Percentiles rank a stretch among this genome's conserved stretches.
These are phyloP conservation scores for Mungos mungo DNA, from an alignment of 2,113 vertebrate species.

Conservation along the genomic window DNA sequence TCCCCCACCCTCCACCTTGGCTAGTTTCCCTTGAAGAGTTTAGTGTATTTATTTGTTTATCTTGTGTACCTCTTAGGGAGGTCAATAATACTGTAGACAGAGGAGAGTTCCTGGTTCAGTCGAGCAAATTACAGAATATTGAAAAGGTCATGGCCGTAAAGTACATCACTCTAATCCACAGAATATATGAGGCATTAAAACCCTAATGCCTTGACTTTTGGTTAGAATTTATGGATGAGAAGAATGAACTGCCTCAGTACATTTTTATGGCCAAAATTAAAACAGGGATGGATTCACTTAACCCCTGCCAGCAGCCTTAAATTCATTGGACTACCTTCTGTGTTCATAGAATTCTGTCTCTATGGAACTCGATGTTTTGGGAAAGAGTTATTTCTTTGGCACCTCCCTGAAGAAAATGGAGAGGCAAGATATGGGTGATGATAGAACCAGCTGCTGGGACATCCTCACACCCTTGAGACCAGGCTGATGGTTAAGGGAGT, in stretches of 20 bases:
- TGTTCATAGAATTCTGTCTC: not conserved
- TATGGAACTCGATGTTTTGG: not conserved
- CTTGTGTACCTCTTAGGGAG: not conserved
- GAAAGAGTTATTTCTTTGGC: not conserved
- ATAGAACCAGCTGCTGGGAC: not conserved
- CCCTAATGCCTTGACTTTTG: conserved; percentile 51
- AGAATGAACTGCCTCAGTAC: conserved; percentile 48
- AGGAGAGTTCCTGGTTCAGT: conserved; percentile 61
- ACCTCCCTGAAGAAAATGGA: not conserved
- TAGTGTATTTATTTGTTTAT: conserved; percentile 42
- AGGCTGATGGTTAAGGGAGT: not conserved
- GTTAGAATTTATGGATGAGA: conserved; percentile 66
- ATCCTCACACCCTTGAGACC: not conserved
- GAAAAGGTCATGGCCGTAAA: conserved; percentile 74
- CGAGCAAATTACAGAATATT: conserved; percentile 70
- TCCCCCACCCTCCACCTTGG: not conserved
- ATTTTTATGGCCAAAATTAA: conserved; percentile 61
- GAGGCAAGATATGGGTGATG: not conserved
- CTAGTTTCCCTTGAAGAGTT: conserved; percentile 35
- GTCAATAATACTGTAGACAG: conserved; percentile 48
- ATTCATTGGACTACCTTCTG: not conserved
- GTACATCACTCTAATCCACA: conserved; percentile 51
- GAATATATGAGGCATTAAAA: conserved; percentile 64
- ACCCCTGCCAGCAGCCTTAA: conserved; percentile 1
- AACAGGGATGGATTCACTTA: conserved; percentile 18